Base-by-base conservation (phyloP, 2,797 vertebrate genomes). In the Notoglanidium macrostoma region DNA sequence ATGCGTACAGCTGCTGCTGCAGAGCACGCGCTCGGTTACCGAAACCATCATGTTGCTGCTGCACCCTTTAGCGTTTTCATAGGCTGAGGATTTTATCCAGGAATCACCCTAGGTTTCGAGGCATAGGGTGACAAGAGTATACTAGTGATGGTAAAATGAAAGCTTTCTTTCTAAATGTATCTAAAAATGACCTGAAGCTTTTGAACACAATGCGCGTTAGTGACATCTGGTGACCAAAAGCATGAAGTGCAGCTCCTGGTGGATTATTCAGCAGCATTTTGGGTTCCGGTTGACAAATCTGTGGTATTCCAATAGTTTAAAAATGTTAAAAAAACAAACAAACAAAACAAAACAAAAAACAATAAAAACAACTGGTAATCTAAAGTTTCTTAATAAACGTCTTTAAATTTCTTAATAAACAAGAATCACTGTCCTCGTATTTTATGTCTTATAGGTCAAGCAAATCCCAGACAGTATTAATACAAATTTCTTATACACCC, bases 1-100 rank as follows among this genome's bases (percentile, higher is more conserved):
- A 84, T 77, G 86, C 86, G 86, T 29, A 82, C 17, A 51, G n/a
- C 8, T 15, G 61, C 63, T 61, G 35, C 54, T 79, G 26, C n/a
- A 26, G 32, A 17, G 32, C 77, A 80, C 12, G 77, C 32, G 32
- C 55, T 55, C 40, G 5, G 17, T 12, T 32, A 17, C 8, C 26
- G 3, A 51, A n/a, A 51, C 26, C 11, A 5, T 49, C 40, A 29
- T 29, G 26, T 5, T n/a, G n/a, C 14, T 77, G 5, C 11, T n/a
- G 46, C 5, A 2, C 29, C 8, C 15, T 6, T 68, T 7, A 35
- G 29, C 1, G 29, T 44, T 21, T 70, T 21, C 8, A 70, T 19
- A 40, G 14, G 19, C 32, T 72, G 17, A 35, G 1, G 26, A 40
- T 40, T 70, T 40, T 70, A 17, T 32, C 14, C 15, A 40, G 68